These are phyloP conservation scores for Aramus guarauna DNA, from an alignment of 2,113 vertebrate genomes.

Conservation along the genomic window DNA sequence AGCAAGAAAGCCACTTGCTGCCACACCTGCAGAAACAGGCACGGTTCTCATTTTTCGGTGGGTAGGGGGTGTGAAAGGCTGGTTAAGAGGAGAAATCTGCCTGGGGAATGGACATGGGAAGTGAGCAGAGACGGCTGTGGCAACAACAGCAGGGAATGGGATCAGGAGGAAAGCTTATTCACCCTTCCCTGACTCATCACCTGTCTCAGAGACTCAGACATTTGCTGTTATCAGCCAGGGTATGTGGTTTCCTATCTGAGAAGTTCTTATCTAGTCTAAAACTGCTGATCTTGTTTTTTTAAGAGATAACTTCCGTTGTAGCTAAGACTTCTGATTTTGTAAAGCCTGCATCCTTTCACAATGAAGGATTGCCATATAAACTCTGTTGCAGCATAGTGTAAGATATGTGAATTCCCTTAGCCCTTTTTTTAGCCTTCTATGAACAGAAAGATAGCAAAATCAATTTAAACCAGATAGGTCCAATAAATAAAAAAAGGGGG, in stretches of 20 bases:
- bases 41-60: not conserved
- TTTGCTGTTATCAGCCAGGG: not conserved
- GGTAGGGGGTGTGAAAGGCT: not conserved
- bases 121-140: not conserved
- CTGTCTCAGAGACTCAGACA: not conserved
- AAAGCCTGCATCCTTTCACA: conserved; percentile 39
- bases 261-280: conserved; percentile 20
- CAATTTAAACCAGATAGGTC: conserved; percentile 19
- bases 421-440: not conserved
- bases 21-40: conserved; percentile 12
- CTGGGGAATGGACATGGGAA: not conserved
- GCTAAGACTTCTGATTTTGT: conserved; percentile 9
- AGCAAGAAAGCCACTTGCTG: conserved; percentile 3
- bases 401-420: conserved; percentile 20
- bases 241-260: not conserved
- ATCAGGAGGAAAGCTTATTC: not conserved
- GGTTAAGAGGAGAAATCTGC: not conserved
- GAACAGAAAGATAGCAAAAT: conserved; percentile 48
- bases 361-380: conserved; percentile 43
- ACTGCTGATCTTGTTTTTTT: conserved; percentile 5
- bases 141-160: not conserved
- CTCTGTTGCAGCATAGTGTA: not conserved
- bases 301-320: not conserved
- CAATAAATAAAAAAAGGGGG: conserved; percentile 8
- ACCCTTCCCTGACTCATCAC: not conserved